Base-by-base conservation (phyloP, 2,797 vertebrate genomes). In the Bovichtus variegatus region DNA sequence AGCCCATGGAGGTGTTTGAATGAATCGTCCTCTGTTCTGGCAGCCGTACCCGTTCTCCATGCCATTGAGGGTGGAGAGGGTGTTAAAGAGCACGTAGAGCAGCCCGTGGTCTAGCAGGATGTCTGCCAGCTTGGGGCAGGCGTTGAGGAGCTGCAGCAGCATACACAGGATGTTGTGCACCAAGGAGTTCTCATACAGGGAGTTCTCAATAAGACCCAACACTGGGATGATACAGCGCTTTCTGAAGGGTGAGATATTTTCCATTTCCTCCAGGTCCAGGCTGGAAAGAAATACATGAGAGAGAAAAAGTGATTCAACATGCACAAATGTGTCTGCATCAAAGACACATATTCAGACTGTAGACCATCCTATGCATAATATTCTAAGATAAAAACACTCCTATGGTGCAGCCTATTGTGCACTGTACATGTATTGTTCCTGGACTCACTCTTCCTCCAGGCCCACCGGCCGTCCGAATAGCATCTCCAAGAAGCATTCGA, bases 101-200 rank as follows among this genome's bases (percentile, higher is more conserved):
- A 99, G 95, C 31, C 98, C 98, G 78, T 98, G 99, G 91, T 99
- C 98, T 62, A 99, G 93, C 80, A 99, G 95, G 71, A 99, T 96
- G 93, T 99, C 98, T 82, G 98, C 96, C 88, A 99, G 94, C 90
- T 99, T 99, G 34, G 98, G 96, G 86, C 98, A 99, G 78, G 98
- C 96, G 69, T 97, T 98, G 82, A 99, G 89, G 43, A 99, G 97
- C 91, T 98, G 98, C 81, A 98, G 95, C 74, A 99, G 95, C 70
- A 99, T 95, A 69, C 97, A 97, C 69, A 99, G 95, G 81, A 95
- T 92, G 87, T 96, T 97, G 90, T 99, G 98, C 71, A 98, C 94
- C 89, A 99, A 91, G 7, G 96, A 87, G 38, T 97, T 97, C 92
- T 99, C 97, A 62, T 97, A 98, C 25, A 99, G 92, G 9, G 96